Base-by-base conservation (phyloP, 53 echinoderm and acorn worm genomes). In the Pentamera pediparva region DNA sequence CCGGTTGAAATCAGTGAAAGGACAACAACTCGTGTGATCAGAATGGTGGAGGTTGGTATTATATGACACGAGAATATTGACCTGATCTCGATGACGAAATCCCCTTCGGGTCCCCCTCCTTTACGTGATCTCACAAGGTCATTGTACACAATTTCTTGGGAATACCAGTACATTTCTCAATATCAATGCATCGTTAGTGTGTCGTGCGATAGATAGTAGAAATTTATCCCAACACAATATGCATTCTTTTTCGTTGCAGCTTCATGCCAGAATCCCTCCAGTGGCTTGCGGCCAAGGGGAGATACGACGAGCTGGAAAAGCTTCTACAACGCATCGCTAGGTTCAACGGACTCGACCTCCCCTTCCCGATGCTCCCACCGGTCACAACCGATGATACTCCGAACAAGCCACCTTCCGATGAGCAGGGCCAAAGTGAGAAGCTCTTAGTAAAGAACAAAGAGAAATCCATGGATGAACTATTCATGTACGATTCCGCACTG, bases 221-320 rank as follows among this genome's bases (percentile, higher is more conserved):
- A n/a, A n/a, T n/a, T n/a, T n/a, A n/a, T n/a, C n/a, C n/a, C n/a
- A n/a, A n/a, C n/a, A n/a, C n/a, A n/a, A n/a, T n/a, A n/a, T n/a
- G n/a, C n/a, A n/a, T n/a, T n/a, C n/a, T 59, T 15, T 22, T 5
- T 24, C 59, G 22, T 62, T 62, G 49, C 7, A 72, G 73, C 5
- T 53, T 72, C 35, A 54, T 72, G 32, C 73, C 73, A 72, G 73
- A 72, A 54, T 72, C 73, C 0, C 33, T 72, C 6, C 73, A 72
- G 36, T 72, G 73, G 73, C 38, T 72, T 35, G 52, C 55, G 37
- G 33, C 73, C 2, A 51, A 72, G 22, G 73, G 73, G 2, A 72
- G 54, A 18, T 32, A 53, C 37, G 32, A 53, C 34, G 26, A 72
- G 19, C 20, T 54, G 6, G 73, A 72, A 24, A n/a, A 54, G 34